Percentiles rank a stretch among this genome's conserved stretches.
phyloP scores from a whole-genome alignment of 2,888 invertebrate species.

The Holacanthella duospinosa region DNA sequence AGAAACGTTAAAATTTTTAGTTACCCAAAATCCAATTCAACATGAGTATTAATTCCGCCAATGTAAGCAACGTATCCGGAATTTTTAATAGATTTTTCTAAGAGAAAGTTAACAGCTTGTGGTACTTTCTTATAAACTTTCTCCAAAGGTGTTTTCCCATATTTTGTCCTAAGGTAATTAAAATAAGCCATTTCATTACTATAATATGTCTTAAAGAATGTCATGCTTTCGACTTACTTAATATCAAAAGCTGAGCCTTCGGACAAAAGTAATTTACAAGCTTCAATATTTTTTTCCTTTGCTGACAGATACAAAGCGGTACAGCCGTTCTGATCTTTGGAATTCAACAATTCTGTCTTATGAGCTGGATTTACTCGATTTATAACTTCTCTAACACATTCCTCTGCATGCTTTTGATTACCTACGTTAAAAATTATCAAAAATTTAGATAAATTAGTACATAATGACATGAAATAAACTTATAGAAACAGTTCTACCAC shows the following conservation, averaged over 20 bases:
- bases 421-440: background rate
- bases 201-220: no score
- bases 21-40: slow-evolving; percentile 7
- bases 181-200: background rate
- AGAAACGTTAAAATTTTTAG: background rate
- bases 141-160: slow-evolving; percentile 9
- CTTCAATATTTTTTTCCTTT: slow-evolving; percentile 4
- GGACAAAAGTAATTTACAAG: slow-evolving; percentile 3
- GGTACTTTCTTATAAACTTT: slow-evolving; percentile 8
- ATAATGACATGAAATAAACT: background rate
- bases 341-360: background rate
- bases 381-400: background rate
- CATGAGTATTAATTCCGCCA: slow-evolving; percentile 8
- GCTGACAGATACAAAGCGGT: slow-evolving; percentile 8
- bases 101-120: slow-evolving; percentile 3
- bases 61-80: background rate
- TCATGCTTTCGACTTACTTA: background rate
- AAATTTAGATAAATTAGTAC: background rate
- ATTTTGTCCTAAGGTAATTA: background rate
- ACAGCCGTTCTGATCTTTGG: background rate
- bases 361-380: background rate
- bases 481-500: no score
- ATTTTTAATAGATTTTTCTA: background rate
- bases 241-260: slow-evolving; percentile 5
- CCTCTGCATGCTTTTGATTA: background rate